Evolutionary conservation across 1,140 invertebrate genomes (phyloP), one percentile per base, ranked within the genome.

Genomic region (Helicoverpa zea): DNA sequence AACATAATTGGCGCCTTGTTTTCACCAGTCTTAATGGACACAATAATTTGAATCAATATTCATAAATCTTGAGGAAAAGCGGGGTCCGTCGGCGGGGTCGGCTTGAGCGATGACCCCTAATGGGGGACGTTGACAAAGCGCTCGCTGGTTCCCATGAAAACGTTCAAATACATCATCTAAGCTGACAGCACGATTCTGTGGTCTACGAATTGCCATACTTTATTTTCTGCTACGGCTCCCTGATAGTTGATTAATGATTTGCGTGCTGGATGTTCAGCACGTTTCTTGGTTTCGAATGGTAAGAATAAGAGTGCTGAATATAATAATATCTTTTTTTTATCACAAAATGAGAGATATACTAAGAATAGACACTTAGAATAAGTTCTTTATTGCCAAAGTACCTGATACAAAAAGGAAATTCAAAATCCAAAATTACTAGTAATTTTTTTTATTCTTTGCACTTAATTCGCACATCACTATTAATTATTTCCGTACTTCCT

Each of bases 71-170:
- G 29, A 63, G 52, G 51, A 82, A 79, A 77, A 59, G 63, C 59
- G 81, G 73, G 76, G 82, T 85, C 72, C 72, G 80, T 66, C 52
- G 68, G 81, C 85, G 80, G 83, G 87, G 86, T 85, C 83, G 88
- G 88, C 75, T 89, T 94, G 92, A 94, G 90, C 88, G 90, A 94
- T 94, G 92, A 92, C 90, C 90, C 90, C 85, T 91, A 91, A 91
- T 88, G 86, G 88, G 81, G 85, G 92, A 94, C 92, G 89, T 94
- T 94, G 93, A 94, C 93, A 94, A 94, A 94, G 91, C 92, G 92
- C 88, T 87, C 86, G 79, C 86, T 87, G 87, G 89, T 88, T 91
- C 87, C 90, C 91, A 89, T 94, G 92, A 93, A 94, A 94, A 94
- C 92, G 92, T 88, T 93, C 93, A 90, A 93, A 94, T 94, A 94